Conservation (phyloP, 2,113 vertebrate genomes). For the cattle (Bos taurus) region DNA sequence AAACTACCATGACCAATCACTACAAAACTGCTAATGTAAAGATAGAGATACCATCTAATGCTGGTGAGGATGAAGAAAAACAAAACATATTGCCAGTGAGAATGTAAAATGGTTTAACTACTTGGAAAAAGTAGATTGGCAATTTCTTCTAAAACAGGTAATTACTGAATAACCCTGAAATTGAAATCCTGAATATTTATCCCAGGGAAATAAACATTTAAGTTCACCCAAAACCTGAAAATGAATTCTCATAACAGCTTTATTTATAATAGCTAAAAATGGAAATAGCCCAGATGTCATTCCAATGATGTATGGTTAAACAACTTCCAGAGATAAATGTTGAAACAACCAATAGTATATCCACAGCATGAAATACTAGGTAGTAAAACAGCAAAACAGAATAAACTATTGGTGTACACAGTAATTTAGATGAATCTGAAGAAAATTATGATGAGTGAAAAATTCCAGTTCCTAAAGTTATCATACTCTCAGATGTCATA, state of each 20-base stretch:
- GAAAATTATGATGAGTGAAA: neutral
- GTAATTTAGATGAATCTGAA: neutral
- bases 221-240: neutral
- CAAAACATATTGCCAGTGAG: neutral
- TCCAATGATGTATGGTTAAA: neutral
- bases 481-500: neutral
- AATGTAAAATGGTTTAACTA: neutral
- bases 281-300: neutral
- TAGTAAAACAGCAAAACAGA: neutral
- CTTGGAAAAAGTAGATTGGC: neutral
- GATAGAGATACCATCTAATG: neutral
- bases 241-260: neutral
- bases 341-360: neutral
- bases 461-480: neutral
- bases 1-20: neutral
- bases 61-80: neutral
- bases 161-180: neutral
- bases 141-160: neutral
- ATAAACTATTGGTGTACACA: neutral
- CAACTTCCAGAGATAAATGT: neutral
- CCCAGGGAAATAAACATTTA: neutral
- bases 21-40: neutral
- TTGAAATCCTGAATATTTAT: neutral
- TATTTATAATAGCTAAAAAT: neutral
- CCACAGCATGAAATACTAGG: neutral